phyloP scores from a whole-genome alignment of 1,140 invertebrate species.

The Caenorhabditis latens region DNA sequence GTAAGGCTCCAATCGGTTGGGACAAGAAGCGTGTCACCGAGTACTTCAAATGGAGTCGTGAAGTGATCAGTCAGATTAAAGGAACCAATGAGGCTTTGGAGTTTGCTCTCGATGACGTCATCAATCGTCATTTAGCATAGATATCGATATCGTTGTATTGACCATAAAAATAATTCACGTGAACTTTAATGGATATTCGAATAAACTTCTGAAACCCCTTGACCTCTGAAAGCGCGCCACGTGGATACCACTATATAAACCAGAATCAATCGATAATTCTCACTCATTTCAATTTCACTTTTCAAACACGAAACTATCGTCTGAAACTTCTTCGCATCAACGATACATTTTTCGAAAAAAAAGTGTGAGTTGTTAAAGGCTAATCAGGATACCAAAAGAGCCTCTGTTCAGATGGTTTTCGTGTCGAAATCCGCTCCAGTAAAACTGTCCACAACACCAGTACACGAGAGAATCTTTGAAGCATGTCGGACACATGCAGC shows the following conservation, averaged over 20 bases:
- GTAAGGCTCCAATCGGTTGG: conserved; percentile 81
- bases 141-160: not conserved
- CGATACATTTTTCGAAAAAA: not conserved
- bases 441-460: not conserved
- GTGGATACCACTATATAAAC: not conserved
- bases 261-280: not conserved
- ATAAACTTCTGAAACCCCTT: not conserved
- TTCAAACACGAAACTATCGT: conserved; percentile 1
- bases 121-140: conserved; percentile 44
- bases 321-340: not conserved
- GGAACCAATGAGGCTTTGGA: conserved; percentile 84
- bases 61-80: conserved; percentile 83
- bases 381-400: too few relatives aligned
- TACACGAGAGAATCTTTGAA: conserved; percentile 10
- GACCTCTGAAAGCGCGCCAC: too few relatives aligned
- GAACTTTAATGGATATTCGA: too few relatives aligned
- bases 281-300: not conserved
- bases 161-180: not conserved
- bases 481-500: not conserved
- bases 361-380: not conserved
- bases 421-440: conserved; percentile 10
- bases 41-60: conserved; percentile 84
- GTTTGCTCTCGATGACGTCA: conserved; percentile 70
- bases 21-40: conserved; percentile 80
- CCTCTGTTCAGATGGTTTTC: conserved; percentile 44